Base-by-base conservation (phyloP, 2,113 vertebrate species). In the Vulpes lagopus region DNA sequence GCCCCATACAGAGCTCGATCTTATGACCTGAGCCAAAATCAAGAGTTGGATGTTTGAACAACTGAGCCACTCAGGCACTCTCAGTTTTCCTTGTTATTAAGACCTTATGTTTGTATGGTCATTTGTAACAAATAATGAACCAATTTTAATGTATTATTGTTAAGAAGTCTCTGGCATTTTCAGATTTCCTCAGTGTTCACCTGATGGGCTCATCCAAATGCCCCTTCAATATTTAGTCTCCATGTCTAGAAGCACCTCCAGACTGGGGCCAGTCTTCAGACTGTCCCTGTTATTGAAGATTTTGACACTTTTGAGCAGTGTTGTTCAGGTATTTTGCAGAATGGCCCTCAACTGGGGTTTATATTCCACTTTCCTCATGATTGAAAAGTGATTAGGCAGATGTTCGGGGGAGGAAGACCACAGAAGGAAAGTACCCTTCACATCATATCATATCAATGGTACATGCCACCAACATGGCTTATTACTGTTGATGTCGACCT, bases 401-500 rank as follows among this genome's bases (percentile, higher is more conserved):
- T 43, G 19, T 22, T 80, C 85, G 9, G 32, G 25, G 1, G 0
- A 53, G 14, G 69, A 67, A 55, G 11, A 23, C 4, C 3, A 76
- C 76, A 69, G 11, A 12, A 0, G 10, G 57, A 64, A 89, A 84
- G 38, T 62, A 30, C 3, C 23, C 32, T 23, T 35, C 53, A 19
- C 3, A 60, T 87, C 64, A n/a, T 9, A 25, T 64, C 2, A 2
- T 11, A 57, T 25, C 30, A 25, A 3, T 20, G 32, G 25, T 23
- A 16, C 14, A 14, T 2, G 1, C 1, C 8, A 5, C 7, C 55
- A 59, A 32, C 11, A 3, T 9, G 35, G 11, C 35, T 74, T 27
- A 4, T 1, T 0, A 10, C 0, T 62, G 11, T 17, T 25, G 10
- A 2, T 16, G 30, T 43, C 5, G 32, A 80, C 43, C 23, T 43